Evolutionary conservation across 2,888 invertebrate species (phyloP).

Genomic region (Patella depressa): DNA sequence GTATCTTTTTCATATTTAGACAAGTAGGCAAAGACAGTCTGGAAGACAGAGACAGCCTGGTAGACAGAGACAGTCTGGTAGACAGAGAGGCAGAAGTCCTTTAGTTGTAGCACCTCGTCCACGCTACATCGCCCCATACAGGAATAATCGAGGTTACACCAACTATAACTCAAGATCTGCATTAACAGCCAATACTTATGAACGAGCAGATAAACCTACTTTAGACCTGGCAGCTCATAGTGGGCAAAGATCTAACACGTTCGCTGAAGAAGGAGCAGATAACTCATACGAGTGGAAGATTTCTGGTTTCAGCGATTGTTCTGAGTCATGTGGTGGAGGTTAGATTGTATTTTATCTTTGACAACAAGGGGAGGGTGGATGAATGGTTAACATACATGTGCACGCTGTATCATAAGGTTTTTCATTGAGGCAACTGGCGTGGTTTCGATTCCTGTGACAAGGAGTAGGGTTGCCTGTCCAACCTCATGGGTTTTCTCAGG

Average conservation of each 20-base stretch:
- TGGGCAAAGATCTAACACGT: conserved; percentile 8
- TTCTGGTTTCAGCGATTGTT: conserved; percentile 83
- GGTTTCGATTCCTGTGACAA: too few species aligned
- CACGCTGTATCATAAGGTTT: too few species aligned
- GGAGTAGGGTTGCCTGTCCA: too few species aligned
- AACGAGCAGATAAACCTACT: conserved; percentile 26
- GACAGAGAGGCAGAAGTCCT: not conserved
- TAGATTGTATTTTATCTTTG: conserved; percentile 12
- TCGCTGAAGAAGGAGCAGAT: conserved; percentile 35
- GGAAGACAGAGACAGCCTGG: too few species aligned
- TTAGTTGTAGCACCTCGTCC: conserved; percentile 16
- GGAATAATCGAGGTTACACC: not conserved
- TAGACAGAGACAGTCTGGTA: not conserved
- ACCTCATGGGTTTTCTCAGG: too few species aligned
- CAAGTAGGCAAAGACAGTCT: too few species aligned
- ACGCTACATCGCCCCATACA: conserved; percentile 17
- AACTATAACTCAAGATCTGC: conserved; percentile 14
- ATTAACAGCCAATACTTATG: conserved; percentile 21
- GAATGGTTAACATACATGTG: too few species aligned
- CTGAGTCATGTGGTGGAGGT: conserved; percentile 74
- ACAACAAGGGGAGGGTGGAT: too few species aligned
- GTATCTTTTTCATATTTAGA: too few species aligned
- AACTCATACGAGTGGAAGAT: conserved; percentile 80
- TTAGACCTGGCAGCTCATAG: conserved; percentile 31
- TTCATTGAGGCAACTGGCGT: too few species aligned